Evolutionary conservation across 2,113 vertebrate species (phyloP).

Genomic region (Nesoenas mayeri): DNA sequence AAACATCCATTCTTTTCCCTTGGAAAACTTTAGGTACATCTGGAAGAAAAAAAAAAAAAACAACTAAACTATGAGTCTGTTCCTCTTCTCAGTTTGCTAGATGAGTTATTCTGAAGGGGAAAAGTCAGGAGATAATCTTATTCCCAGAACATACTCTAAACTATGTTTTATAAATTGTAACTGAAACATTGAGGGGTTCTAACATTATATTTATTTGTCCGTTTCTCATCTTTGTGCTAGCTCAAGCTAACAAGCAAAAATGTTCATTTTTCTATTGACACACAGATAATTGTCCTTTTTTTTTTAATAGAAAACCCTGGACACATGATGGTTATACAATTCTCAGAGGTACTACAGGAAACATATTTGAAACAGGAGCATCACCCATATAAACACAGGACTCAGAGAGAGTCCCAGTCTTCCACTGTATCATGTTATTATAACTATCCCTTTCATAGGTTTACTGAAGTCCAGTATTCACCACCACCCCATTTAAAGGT

Average conservation of each 20-base stretch:
- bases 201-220: neutral
- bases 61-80: neutral
- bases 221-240: neutral
- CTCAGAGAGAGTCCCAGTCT: neutral
- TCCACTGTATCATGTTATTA: neutral
- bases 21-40: neutral
- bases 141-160: neutral
- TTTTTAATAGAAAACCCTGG: neutral
- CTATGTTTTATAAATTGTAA: neutral
- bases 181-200: neutral
- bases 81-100: neutral
- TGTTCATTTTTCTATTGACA: neutral
- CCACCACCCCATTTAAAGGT: neutral
- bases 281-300: neutral
- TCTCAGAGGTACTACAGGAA: neutral
- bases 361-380: neutral
- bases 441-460: neutral
- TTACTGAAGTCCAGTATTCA: fast-evolving
- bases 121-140: neutral
- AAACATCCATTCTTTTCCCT: neutral
- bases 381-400: neutral
- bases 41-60: neutral
- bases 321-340: fast-evolving
- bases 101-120: neutral
- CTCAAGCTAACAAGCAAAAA: neutral